These are phyloP conservation scores for Equus quagga DNA, from an alignment of 2,113 vertebrate genomes.

Conservation along the genomic window DNA sequence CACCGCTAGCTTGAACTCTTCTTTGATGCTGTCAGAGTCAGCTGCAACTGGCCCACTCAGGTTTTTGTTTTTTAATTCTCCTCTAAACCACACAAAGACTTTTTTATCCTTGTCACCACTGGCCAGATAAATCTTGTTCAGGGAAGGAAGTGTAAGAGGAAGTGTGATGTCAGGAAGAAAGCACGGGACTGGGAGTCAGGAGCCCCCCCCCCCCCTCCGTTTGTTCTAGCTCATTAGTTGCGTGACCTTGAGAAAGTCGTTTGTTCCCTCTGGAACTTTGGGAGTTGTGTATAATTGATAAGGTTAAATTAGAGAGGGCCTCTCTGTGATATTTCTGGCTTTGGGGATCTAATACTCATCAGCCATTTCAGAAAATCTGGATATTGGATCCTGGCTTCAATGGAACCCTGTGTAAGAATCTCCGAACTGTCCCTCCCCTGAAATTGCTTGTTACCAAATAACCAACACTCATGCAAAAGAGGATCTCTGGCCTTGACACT, in stretches of 20 bases:
- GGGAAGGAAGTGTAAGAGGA: conserved; percentile 63
- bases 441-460: conserved; percentile 8
- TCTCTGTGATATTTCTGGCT: conserved; percentile 12
- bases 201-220: conserved; percentile 30
- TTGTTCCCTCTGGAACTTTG: conserved; percentile 44
- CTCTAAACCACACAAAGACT: conserved; percentile 19
- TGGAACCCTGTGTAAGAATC: not conserved
- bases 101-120: conserved; percentile 22
- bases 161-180: conserved; percentile 53
- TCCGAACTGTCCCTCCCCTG: not conserved
- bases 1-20: not conserved
- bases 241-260: conserved; percentile 60
- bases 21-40: conserved; percentile 35
- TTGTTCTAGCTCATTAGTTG: conserved; percentile 62
- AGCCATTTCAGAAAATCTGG: not conserved
- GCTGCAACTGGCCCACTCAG: not conserved
- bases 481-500: not conserved
- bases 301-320: conserved; percentile 15
- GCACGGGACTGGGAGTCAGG: conserved; percentile 51
- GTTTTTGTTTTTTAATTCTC: not conserved
- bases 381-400: not conserved
- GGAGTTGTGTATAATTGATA: not conserved
- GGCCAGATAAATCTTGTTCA: conserved; percentile 35
- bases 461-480: not conserved
- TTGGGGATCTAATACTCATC: not conserved